These are phyloP conservation scores for Gryllus bimaculatus DNA, from an alignment of 1,140 invertebrate genomes.

Conservation along the genomic window DNA sequence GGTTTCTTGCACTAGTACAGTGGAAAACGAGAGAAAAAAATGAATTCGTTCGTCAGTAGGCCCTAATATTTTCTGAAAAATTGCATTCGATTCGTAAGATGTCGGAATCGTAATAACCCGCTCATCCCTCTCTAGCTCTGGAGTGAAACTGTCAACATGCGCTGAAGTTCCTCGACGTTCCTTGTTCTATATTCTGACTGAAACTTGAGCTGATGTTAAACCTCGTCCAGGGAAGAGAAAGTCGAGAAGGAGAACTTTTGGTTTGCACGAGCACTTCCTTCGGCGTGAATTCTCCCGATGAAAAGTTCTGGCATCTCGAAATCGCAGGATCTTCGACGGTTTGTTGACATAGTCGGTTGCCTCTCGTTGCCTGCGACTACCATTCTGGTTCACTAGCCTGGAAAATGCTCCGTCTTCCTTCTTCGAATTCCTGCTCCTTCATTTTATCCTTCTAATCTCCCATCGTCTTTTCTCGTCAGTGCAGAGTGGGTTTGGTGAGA, in stretches of 20 bases:
- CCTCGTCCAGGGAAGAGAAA: not conserved
- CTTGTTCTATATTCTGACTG: not conserved
- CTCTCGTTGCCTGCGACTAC: too few relatives aligned
- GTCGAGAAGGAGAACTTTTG: not conserved
- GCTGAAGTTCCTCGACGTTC: not conserved
- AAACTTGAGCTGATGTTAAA: not conserved
- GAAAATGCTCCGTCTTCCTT: too few relatives aligned
- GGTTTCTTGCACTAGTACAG: too few relatives aligned
- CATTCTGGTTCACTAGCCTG: too few relatives aligned
- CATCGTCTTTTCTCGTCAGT: too few relatives aligned
- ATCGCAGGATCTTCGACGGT: not conserved
- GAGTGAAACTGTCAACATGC: not conserved
- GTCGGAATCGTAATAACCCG: not conserved
- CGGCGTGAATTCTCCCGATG: not conserved
- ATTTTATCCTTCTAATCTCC: too few relatives aligned
- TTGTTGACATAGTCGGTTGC: not conserved
- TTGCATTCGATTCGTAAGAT: too few relatives aligned
- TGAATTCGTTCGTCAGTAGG: too few relatives aligned
- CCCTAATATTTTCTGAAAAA: too few relatives aligned
- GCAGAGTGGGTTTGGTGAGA: too few relatives aligned
- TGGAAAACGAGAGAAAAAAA: too few relatives aligned
- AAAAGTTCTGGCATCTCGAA: not conserved
- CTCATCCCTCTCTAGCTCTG: not conserved
- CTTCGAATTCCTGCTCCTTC: too few relatives aligned
- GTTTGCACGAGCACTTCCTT: not conserved